A percentile compares a stretch with the other conserved stretches of the same genome.
These are phyloP conservation scores for Melieria picta DNA, from an alignment of 2,888 invertebrate genomes.

Conservation along the genomic window DNA sequence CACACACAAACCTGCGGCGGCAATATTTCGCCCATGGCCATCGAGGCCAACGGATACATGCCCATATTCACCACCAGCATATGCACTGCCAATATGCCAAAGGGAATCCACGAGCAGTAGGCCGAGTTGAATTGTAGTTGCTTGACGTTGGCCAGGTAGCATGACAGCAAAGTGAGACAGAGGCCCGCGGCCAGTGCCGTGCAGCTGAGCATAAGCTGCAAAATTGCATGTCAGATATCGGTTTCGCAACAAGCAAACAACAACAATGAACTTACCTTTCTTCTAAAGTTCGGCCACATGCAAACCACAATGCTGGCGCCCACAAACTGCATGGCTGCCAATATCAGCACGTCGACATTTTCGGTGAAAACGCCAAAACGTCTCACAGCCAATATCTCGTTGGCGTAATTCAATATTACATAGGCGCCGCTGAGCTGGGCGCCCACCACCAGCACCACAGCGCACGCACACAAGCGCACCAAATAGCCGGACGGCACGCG, in stretches of 20 bases:
- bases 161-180: constrained; percentile 48
- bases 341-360: constrained; percentile 48
- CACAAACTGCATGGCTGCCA: constrained; percentile 52
- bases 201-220: constrained; percentile 51
- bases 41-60: constrained; percentile 54
- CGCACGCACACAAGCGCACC: constrained; percentile 40
- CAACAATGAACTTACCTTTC: constrained; percentile 1
- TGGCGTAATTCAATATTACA: constrained; percentile 56
- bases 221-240: constrained; percentile 1
- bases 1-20: constrained; percentile 52
- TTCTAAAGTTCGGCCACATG: not conserved
- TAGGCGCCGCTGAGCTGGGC: constrained; percentile 58
- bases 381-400: constrained; percentile 48
- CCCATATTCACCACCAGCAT: constrained; percentile 56
- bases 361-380: constrained; percentile 27
- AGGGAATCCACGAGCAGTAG: constrained; percentile 47
- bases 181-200: constrained; percentile 50
- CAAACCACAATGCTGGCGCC: constrained; percentile 46
- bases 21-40: constrained; percentile 56
- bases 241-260: not conserved
- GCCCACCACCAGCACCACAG: constrained; percentile 51
- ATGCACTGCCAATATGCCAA: constrained; percentile 48
- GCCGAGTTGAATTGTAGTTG: constrained; percentile 39
- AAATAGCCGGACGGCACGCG: constrained; percentile 14
- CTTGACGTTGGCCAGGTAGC: constrained; percentile 28